Base-by-base conservation (phyloP, 2,113 vertebrate genomes). In the Seriola aureovittata region DNA sequence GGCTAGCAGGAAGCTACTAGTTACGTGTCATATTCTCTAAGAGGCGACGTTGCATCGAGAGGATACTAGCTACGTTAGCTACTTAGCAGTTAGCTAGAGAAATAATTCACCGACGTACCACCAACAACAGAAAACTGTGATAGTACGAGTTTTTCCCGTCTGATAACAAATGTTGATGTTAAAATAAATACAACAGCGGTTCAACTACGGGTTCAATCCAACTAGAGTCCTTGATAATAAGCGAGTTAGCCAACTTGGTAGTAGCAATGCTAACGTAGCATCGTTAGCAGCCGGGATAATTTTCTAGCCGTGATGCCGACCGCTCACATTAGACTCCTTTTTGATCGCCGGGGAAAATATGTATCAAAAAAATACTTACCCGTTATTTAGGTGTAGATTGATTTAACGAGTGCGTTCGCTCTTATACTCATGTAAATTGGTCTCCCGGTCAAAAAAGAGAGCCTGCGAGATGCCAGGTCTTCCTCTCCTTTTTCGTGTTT, bases 11-110 rank as follows among this genome's bases (percentile, higher is more conserved):
- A 88, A 87, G 80, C 88, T 19, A 85, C 86, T 36, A 93, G 91
- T 88, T 92, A 94, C 93, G 93, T 94, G 93, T 94, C 93, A 94
- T 85, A 80, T 89, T 88, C 84, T 82, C 25, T 8, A 4, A 67
- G 32, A 84, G 85, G 77, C 87, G 78, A 93, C 93, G 90, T 92
- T 80, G 91, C 89, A 88, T 48, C 73, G 25, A 73, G n/a, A 0
- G 36, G 71, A n/a, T 71, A 29, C 62, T 23, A 14, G 81, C 76
- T 67, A 48, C 67, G 74, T 40, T 68, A 68, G 87, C 87, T 77
- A 75, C 63, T 58, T 69, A 71, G 52, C 81, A 42, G 57, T 59
- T 90, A 87, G 77, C 87, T n/a, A 9, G 0, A 60, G 2, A 78
- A 52, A 80, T 8, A 16, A 64, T 44, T 65, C 12, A 4, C 19